Conservation (phyloP, 92 coral and sea anemone genomes). For the Siderastrea radians region DNA sequence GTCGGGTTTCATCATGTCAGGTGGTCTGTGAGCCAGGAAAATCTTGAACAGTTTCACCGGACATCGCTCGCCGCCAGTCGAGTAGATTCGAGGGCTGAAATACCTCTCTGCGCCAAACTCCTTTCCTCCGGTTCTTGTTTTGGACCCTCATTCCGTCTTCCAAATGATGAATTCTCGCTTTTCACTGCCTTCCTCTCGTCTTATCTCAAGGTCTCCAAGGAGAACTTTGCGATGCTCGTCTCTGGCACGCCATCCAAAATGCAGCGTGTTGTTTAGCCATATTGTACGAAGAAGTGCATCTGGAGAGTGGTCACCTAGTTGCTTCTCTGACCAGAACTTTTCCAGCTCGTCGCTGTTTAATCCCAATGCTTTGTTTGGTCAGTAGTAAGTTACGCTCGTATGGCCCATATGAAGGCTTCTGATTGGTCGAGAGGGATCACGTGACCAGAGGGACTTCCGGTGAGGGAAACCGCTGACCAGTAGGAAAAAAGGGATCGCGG, state of each 20-base stretch:
- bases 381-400: no score
- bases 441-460: no score
- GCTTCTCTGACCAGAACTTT: constrained; percentile 54
- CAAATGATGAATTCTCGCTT: constrained; percentile 51
- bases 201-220: constrained; percentile 48
- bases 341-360: constrained; percentile 39
- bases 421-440: no score
- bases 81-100: constrained; percentile 32
- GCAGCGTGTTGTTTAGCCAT: constrained; percentile 69
- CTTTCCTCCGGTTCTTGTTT: constrained; percentile 56
- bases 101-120: constrained; percentile 46
- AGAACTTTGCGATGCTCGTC: constrained; percentile 63
- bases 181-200: constrained; percentile 49
- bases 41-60: constrained; percentile 27
- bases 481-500: no score
- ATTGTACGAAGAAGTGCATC: constrained; percentile 37
- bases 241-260: constrained; percentile 68
- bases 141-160: constrained; percentile 51
- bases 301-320: constrained; percentile 45
- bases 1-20: constrained; percentile 42
- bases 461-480: no score
- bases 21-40: constrained; percentile 31
- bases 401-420: no score
- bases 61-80: constrained; percentile 19
- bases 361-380: background rate